Evolutionary conservation across 2,888 invertebrate species (phyloP).

Genomic region (Agrotis segetum): DNA sequence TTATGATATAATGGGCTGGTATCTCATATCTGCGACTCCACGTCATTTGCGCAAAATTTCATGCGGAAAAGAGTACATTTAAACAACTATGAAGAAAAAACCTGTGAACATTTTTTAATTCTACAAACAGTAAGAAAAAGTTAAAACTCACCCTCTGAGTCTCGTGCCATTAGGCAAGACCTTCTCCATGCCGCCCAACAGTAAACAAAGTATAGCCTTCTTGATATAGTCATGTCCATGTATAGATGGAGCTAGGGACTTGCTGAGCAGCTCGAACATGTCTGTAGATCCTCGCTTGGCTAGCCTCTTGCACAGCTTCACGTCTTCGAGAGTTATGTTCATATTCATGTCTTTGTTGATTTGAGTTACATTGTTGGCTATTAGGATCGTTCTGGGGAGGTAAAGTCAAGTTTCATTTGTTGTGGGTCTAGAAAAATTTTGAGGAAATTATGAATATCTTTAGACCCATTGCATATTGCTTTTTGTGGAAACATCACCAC

Average conservation of each 20-base stretch:
- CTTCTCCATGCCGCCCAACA: slow-evolving; percentile 99
- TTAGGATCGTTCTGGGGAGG: slow-evolving; percentile 95
- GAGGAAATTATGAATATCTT: no score
- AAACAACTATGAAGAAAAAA: no score
- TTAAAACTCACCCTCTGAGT: slow-evolving; percentile 93
- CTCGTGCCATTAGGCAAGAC: slow-evolving; percentile 97
- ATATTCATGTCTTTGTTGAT: slow-evolving; percentile 96
- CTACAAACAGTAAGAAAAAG: no score
- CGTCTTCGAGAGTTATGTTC: slow-evolving; percentile 95
- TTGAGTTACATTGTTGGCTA: slow-evolving; percentile 97
- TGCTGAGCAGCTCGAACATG: slow-evolving; percentile 97
- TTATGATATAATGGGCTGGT: no score
- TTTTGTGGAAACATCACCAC: no score
- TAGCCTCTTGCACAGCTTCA: slow-evolving; percentile 96
- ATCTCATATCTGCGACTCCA: no score
- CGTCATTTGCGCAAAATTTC: no score
- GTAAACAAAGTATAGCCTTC: slow-evolving; percentile 97
- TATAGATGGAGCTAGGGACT: slow-evolving; percentile 99
- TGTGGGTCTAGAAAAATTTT: no score
- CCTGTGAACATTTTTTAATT: no score
- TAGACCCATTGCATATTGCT: no score
- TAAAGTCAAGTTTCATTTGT: no score
- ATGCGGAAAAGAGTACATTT: no score
- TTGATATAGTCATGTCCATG: slow-evolving; percentile 99
- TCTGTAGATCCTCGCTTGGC: slow-evolving; percentile 93